These are phyloP conservation scores for Nothoprocta perdicaria DNA, from an alignment of 2,113 vertebrate genomes.

Conservation along the genomic window DNA sequence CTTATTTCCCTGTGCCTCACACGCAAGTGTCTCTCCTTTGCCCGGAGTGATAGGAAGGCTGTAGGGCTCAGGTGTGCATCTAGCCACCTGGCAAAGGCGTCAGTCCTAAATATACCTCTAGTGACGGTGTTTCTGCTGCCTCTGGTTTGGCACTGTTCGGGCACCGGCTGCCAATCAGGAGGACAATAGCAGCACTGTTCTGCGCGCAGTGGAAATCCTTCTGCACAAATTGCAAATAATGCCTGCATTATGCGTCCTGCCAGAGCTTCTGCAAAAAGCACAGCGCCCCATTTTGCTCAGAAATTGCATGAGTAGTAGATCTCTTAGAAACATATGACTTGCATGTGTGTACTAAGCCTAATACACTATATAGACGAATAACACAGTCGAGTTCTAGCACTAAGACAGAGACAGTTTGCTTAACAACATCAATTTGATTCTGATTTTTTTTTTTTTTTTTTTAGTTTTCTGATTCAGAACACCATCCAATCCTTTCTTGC, in stretches of 20 bases:
- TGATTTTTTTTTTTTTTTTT: background rate
- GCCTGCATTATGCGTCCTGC: background rate
- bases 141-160: background rate
- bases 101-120: background rate
- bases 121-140: background rate
- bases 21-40: slow-evolving; percentile 19
- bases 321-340: background rate
- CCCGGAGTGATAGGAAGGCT: slow-evolving; percentile 18
- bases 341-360: accelerated
- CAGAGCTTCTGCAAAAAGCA: background rate
- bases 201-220: background rate
- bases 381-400: no score
- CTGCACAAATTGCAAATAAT: background rate
- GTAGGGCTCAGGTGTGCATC: slow-evolving; percentile 55
- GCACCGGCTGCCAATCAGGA: accelerated
- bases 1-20: slow-evolving; percentile 11
- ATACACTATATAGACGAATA: no score
- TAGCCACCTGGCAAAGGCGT: background rate
- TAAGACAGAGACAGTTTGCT: background rate
- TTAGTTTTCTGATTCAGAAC: background rate
- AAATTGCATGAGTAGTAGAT: background rate
- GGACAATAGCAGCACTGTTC: background rate
- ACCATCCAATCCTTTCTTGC: background rate
- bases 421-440: no score
- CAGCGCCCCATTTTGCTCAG: background rate